These are phyloP conservation scores for Cylas formicarius DNA, from an alignment of 1,140 invertebrate species.

Conservation along the genomic window DNA sequence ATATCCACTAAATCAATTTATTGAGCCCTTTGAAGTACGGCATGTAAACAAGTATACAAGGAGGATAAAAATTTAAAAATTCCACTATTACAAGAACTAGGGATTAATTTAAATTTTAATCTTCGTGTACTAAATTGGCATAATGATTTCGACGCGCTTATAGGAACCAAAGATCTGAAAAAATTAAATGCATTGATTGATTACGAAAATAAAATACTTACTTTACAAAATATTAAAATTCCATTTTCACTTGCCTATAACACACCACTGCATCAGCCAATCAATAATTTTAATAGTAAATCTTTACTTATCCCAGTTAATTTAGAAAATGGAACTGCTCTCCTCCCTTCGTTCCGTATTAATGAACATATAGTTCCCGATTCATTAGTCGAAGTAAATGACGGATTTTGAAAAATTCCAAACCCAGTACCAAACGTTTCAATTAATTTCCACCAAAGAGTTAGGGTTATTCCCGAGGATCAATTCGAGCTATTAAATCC, in stretches of 20 bases:
- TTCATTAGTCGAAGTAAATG: slow-evolving; percentile 7
- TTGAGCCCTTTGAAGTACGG: too few species aligned
- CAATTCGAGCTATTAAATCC: slow-evolving; percentile 3
- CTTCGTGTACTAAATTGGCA: too few species aligned
- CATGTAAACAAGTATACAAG: too few species aligned
- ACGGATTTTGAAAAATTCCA: slow-evolving; percentile 12
- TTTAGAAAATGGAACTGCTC: slow-evolving; percentile 4
- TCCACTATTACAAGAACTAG: too few species aligned
- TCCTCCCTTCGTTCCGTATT: slow-evolving; percentile 13
- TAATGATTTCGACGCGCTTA: slow-evolving; percentile 13
- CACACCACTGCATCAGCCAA: slow-evolving; percentile 1
- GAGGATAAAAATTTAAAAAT: too few species aligned
- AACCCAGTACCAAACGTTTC: slow-evolving; percentile 8
- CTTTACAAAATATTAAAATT: slow-evolving; percentile 8
- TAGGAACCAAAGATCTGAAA: slow-evolving; percentile 6
- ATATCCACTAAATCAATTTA: slow-evolving; percentile 6
- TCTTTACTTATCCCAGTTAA: slow-evolving; percentile 12
- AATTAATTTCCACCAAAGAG: slow-evolving; percentile 12
- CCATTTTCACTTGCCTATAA: slow-evolving; percentile 7
- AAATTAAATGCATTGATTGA: slow-evolving; percentile 4
- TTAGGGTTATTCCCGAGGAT: slow-evolving; percentile 9
- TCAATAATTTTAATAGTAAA: slow-evolving; percentile 6
- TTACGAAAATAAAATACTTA: slow-evolving; percentile 12
- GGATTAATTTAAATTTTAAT: too few species aligned
- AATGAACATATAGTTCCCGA: slow-evolving; percentile 8